Conservation (phyloP, 2,888 invertebrate genomes). For the Oscheius sp. region DNA sequence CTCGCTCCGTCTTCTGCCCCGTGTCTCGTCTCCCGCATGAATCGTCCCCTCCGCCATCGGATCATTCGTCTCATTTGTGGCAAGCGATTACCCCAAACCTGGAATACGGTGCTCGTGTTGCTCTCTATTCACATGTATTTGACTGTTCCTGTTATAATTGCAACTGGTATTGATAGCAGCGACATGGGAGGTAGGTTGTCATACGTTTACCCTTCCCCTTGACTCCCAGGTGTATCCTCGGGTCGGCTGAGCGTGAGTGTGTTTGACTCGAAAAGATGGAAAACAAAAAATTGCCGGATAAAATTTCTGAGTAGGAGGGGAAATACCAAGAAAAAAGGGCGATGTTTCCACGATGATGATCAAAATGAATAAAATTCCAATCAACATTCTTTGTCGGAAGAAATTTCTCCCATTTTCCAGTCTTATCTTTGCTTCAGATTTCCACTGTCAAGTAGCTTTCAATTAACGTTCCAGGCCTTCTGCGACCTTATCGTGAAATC, state of each 20-base stretch:
- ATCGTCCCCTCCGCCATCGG: conserved; percentile 45
- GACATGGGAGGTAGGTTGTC: conserved; percentile 45
- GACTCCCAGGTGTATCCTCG: background rate
- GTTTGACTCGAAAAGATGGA: background rate
- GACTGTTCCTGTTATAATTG: conserved; percentile 59
- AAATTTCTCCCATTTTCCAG: too few species aligned
- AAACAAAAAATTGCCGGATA: conserved; percentile 3
- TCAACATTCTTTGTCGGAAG: too few species aligned
- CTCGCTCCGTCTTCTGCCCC: too few species aligned
- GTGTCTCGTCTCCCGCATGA: conserved; percentile 17
- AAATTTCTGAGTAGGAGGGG: too few species aligned
- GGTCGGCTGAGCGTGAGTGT: background rate
- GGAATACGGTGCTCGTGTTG: conserved; percentile 62
- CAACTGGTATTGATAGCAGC: conserved; percentile 58
- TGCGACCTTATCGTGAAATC: conserved; percentile 53
- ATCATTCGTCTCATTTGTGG: conserved; percentile 57
- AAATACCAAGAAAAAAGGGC: too few species aligned
- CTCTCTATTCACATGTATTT: conserved; percentile 62
- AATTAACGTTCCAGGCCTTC: conserved; percentile 48
- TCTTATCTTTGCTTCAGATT: too few species aligned
- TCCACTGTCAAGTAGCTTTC: too few species aligned
- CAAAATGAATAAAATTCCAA: too few species aligned
- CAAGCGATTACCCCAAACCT: conserved; percentile 58
- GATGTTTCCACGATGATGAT: too few species aligned
- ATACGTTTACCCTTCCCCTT: background rate